phyloP scores from a whole-genome alignment of 2,797 vertebrate species.

The Gymnocypris eckloni region DNA sequence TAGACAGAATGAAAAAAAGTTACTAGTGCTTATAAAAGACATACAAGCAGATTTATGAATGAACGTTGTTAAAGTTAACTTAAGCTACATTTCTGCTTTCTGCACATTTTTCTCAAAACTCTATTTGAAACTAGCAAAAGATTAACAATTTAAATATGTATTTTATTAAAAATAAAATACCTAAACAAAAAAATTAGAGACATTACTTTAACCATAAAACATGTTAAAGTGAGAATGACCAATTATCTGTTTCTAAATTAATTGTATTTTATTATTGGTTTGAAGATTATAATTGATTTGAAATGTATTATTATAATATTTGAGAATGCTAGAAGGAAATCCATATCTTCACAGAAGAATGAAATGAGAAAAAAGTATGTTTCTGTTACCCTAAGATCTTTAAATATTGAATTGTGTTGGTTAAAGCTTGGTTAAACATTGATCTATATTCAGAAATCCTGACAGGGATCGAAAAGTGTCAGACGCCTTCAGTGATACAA shows the following conservation, averaged over 20 bases:
- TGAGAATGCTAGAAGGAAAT: neutral
- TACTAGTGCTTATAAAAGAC: neutral
- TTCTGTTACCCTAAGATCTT: neutral
- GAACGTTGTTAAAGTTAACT: neutral
- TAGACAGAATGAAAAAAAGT: neutral
- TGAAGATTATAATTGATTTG: neutral
- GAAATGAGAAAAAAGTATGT: neutral
- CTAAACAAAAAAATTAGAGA: neutral
- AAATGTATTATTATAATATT: neutral
- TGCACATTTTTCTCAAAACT: constrained; percentile 1
- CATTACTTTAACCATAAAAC: neutral
- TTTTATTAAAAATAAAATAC: neutral
- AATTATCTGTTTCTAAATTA: neutral
- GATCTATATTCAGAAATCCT: constrained; percentile 10
- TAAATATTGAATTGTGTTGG: constrained; percentile 7
- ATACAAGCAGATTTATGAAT: too few species aligned
- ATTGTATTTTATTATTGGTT: neutral
- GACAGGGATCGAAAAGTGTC: neutral
- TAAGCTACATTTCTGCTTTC: neutral
- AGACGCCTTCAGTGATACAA: neutral
- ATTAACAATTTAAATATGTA: neutral
- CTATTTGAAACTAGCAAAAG: neutral
- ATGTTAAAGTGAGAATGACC: neutral
- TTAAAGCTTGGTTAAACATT: constrained; percentile 17
- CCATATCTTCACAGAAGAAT: neutral